A percentile compares a stretch with the other conserved stretches of the same genome.
Evolutionary conservation across 2,797 vertebrate genomes (phyloP).

Genomic region (Trichosurus vulpecula): DNA sequence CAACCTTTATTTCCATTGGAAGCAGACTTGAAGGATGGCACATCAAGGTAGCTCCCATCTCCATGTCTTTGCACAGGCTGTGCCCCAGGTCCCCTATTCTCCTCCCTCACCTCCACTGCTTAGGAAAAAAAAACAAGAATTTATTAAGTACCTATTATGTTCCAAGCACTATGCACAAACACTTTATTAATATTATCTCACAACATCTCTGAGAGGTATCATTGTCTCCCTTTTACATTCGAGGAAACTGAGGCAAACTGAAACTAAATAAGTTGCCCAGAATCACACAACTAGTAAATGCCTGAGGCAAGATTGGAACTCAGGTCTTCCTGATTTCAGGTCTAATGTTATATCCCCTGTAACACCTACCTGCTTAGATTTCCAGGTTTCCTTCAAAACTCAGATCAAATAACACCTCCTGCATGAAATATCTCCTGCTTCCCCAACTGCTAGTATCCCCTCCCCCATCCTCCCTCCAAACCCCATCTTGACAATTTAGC

Average conservation of each 20-base stretch:
- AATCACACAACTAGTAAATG: not conserved
- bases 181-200: not conserved
- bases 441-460: not conserved
- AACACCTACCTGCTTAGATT: not conserved
- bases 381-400: not conserved
- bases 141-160: not conserved
- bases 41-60: not conserved
- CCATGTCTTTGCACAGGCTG: too few species aligned
- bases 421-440: not conserved
- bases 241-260: not conserved
- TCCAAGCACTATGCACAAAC: not conserved
- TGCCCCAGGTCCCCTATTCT: not conserved
- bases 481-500: not conserved
- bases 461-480: not conserved
- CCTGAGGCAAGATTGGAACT: not conserved
- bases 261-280: not conserved
- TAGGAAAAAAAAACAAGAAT: not conserved
- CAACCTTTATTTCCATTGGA: conserved; percentile 28
- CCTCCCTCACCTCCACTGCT: not conserved
- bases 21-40: not conserved
- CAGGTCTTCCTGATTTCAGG: not conserved
- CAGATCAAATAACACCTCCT: not conserved
- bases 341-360: not conserved
- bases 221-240: not conserved
- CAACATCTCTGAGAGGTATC: not conserved